phyloP scores from a whole-genome alignment of 2,797 vertebrate genomes.

The Sebastes oblongus region DNA sequence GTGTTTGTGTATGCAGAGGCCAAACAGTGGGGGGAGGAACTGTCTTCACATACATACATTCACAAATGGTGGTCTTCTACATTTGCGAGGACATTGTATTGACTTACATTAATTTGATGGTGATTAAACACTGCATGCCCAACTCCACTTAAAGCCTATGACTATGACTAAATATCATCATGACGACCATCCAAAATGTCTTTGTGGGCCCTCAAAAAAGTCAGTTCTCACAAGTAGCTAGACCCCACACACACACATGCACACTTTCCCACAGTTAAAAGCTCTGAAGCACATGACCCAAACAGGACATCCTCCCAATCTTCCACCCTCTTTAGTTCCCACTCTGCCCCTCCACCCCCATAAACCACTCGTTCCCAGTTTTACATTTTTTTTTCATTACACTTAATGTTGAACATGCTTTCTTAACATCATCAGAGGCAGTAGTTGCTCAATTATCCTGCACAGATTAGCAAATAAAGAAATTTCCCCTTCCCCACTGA shows the following conservation, averaged over 20 bases:
- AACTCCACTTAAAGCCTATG: neutral
- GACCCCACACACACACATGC: constrained; percentile 39
- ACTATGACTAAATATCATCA: neutral
- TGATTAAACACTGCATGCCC: neutral
- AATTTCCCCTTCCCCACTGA: neutral
- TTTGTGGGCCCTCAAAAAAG: constrained; percentile 4
- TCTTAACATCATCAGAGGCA: neutral
- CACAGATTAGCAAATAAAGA: neutral
- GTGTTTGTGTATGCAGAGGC: neutral
- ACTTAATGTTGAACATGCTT: neutral
- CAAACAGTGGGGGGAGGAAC: neutral
- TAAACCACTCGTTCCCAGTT: constrained; percentile 19
- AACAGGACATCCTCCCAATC: constrained; percentile 78
- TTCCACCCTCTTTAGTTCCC: constrained; percentile 48
- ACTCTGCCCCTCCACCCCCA: constrained; percentile 44
- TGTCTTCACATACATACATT: neutral
- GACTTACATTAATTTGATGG: neutral
- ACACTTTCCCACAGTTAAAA: constrained; percentile 79
- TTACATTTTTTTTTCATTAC: neutral
- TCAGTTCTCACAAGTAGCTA: constrained; percentile 39
- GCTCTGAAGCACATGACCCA: constrained; percentile 64
- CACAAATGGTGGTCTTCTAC: neutral
- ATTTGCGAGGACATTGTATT: neutral
- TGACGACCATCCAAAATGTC: neutral
- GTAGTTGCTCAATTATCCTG: neutral